Evolutionary conservation across 1,140 invertebrate genomes (phyloP).

Genomic region (Piezodorus guildinii): DNA sequence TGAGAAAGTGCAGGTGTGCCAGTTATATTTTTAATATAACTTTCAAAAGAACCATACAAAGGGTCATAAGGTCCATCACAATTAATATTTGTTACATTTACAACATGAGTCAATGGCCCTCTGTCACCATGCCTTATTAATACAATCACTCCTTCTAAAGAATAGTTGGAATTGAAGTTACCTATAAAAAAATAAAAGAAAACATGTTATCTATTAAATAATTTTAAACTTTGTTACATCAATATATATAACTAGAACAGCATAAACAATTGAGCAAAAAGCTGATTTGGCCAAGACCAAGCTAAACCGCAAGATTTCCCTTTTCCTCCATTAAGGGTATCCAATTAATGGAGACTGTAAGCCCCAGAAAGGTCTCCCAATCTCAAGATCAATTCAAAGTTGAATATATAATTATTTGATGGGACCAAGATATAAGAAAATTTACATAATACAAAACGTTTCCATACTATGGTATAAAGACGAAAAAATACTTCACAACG

Average conservation of each 20-base stretch:
- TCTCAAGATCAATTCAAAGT: no score
- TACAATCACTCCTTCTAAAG: slow-evolving; percentile 63
- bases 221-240: background rate
- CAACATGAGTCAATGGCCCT: slow-evolving; percentile 66
- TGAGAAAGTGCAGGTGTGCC: slow-evolving; percentile 50
- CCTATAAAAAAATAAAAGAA: slow-evolving; percentile 36
- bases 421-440: no score
- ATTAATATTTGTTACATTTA: slow-evolving; percentile 59
- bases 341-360: no score
- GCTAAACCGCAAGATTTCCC: no score
- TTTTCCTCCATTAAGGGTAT: no score
- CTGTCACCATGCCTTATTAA: slow-evolving; percentile 79
- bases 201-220: slow-evolving; percentile 6
- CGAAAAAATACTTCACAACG: no score
- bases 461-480: no score
- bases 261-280: no score
- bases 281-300: no score
- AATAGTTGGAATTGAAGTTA: slow-evolving; percentile 46
- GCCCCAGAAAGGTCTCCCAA: no score
- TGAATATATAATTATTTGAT: no score
- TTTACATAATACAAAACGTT: no score
- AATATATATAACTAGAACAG: slow-evolving; percentile 6
- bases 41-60: slow-evolving; percentile 31
- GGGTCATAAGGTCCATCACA: slow-evolving; percentile 44
- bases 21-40: slow-evolving; percentile 46